A percentile compares a stretch with the other conserved stretches of the same genome.
These are phyloP conservation scores for Nyctibius grandis DNA, from an alignment of 2,797 vertebrate genomes.

Conservation along the genomic window DNA sequence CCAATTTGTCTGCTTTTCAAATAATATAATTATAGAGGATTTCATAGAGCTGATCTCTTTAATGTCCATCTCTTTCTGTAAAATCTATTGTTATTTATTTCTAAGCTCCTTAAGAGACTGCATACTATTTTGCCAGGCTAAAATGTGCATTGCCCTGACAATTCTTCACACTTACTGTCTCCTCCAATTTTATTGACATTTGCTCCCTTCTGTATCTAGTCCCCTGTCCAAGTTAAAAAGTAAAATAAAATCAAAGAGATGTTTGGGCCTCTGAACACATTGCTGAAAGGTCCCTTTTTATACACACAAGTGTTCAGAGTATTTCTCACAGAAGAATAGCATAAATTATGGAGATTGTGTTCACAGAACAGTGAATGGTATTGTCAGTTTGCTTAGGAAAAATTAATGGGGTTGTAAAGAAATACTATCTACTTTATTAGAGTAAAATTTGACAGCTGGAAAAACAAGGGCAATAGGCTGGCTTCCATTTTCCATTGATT, in stretches of 20 bases:
- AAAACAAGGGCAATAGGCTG: slow-evolving; percentile 66
- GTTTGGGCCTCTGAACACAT: background rate
- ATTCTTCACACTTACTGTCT: slow-evolving; percentile 3
- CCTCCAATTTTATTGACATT: background rate
- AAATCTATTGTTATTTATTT: background rate
- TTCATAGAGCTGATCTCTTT: background rate
- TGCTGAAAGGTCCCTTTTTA: slow-evolving; percentile 49
- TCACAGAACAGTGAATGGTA: slow-evolving; percentile 50
- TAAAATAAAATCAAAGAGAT: slow-evolving; percentile 20
- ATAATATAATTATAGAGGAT: background rate
- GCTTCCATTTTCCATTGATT: slow-evolving; percentile 66
- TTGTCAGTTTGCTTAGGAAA: slow-evolving; percentile 66
- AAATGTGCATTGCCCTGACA: background rate
- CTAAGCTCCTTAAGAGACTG: background rate
- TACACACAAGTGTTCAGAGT: background rate
- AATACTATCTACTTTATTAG: slow-evolving; percentile 68
- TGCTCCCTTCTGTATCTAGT: background rate
- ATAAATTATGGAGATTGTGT: slow-evolving; percentile 41
- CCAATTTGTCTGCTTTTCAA: background rate
- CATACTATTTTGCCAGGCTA: background rate
- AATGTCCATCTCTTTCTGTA: background rate
- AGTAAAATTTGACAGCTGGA: slow-evolving; percentile 73
- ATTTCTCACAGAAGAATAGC: slow-evolving; percentile 44
- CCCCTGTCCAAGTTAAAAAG: background rate
- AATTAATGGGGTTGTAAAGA: slow-evolving; percentile 66